These are phyloP conservation scores for Coregonus sp. DNA, from an alignment of 2,797 vertebrate genomes.

Conservation along the genomic window DNA sequence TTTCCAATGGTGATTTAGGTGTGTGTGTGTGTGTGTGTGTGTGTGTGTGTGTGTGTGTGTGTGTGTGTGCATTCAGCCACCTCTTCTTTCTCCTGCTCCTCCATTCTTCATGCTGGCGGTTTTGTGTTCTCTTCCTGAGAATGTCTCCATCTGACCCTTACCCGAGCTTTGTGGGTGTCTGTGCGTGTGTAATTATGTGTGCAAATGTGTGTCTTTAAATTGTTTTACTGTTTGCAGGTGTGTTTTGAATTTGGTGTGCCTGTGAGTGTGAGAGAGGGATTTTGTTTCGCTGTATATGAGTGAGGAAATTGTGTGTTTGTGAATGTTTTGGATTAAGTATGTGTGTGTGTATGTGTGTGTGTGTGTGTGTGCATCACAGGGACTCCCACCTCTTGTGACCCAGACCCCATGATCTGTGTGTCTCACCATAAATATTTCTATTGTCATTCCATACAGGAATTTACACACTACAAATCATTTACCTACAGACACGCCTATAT, in stretches of 20 bases:
- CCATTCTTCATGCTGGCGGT: conserved; percentile 47
- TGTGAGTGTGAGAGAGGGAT: not conserved
- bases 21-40: conserved; percentile 41
- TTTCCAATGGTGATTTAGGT: conserved; percentile 86
- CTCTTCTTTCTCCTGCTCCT: conserved; percentile 29
- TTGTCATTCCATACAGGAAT: not conserved
- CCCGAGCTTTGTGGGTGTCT: not conserved
- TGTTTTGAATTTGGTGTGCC: not conserved
- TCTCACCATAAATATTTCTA: not conserved
- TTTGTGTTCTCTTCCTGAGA: conserved; percentile 40
- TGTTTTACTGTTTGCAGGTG: not conserved
- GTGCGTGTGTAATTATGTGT: not conserved
- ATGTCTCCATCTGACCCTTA: conserved; percentile 14
- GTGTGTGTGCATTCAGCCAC: conserved; percentile 35
- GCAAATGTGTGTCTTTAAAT: not conserved
- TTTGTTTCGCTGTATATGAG: not conserved
- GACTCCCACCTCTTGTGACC: not conserved
- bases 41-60: conserved; percentile 12
- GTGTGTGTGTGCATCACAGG: too few relatives aligned
- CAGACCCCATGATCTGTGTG: not conserved
- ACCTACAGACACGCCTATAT: too few relatives aligned
- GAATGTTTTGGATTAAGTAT: not conserved
- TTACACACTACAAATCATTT: too few relatives aligned
- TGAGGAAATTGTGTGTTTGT: not conserved
- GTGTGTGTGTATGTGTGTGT: not conserved